Evolutionary conservation across 2,888 invertebrate genomes (phyloP), one percentile per base, ranked within the genome.

Genomic region (Molorchus minor): DNA sequence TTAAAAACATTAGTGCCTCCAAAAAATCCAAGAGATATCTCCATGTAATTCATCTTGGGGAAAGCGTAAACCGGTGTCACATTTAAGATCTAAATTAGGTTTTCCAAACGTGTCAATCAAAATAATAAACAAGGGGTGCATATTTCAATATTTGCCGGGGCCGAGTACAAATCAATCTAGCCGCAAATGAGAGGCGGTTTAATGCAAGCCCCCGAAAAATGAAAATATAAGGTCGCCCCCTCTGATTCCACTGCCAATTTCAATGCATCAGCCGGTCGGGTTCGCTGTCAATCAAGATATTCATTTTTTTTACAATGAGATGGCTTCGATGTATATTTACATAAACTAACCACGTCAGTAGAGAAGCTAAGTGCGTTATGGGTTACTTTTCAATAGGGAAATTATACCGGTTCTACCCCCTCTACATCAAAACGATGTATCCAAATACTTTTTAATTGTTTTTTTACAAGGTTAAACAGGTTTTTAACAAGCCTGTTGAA

Each of bases 41-140:
- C 49, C 43, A 33, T 44, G 58, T 62, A 62, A 62, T 63, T 60
- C 59, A 55, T 63, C 63, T 63, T 60, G 54, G 43, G 54, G 52
- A 49, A 49, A 36, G 41, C 41, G 19, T 41, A 41, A 56, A 58
- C 63, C 54, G 62, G 65, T 67, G 66, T 65, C 69, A 66, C 64
- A 62, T 70, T 68, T 65, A 65, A 68, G 65, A 67, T 64, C 67
- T 63, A 68, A 73, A 73, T 72, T 73, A 70, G 72, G 67, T 71
- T 70, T 67, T 69, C 70, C 75, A 73, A 77, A 75, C 75, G 76
- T 74, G 78, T 79, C 78, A 78, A 77, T 77, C 77, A 77, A 77
- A 77, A 77, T 76, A 77, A 78, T 77, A 78, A 79, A 78, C 75
- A 77, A 75, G 75, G 74, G 77, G 79, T 79, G 79, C 78, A 79